Evolutionary conservation across 2,113 vertebrate genomes (phyloP).

Genomic region (Aix galericulata): DNA sequence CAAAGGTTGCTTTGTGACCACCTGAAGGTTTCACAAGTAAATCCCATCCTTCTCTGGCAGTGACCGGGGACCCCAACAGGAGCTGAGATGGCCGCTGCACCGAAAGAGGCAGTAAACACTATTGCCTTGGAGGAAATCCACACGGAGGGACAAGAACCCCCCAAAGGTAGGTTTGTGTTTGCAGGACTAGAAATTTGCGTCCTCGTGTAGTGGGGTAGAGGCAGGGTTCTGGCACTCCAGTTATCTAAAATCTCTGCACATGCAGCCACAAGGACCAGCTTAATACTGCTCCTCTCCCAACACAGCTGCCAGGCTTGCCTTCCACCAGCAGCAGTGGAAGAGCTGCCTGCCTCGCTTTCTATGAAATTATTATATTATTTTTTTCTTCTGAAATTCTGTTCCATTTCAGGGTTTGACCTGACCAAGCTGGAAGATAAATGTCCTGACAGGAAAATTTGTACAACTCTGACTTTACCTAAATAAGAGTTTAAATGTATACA

Average conservation of each 20-base stretch:
- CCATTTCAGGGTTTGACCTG: neutral
- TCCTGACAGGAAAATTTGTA: neutral
- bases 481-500: neutral
- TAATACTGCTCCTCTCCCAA: neutral
- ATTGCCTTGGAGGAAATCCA: slow-evolving; percentile 64
- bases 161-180: slow-evolving; percentile 57
- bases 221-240: neutral
- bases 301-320: neutral
- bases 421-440: neutral
- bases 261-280: neutral
- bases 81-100: slow-evolving; percentile 56
- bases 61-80: neutral
- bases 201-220: neutral
- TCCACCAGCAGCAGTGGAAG: neutral
- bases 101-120: slow-evolving; percentile 5
- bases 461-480: neutral
- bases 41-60: neutral
- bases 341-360: neutral
- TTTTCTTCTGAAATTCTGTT: neutral
- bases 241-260: neutral
- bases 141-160: neutral
- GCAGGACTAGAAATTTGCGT: neutral
- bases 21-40: neutral
- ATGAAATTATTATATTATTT: neutral
- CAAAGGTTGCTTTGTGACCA: neutral